Evolutionary conservation across 1,140 invertebrate genomes (phyloP).

Genomic region (Hermatobates lingyangjiaoensis): DNA sequence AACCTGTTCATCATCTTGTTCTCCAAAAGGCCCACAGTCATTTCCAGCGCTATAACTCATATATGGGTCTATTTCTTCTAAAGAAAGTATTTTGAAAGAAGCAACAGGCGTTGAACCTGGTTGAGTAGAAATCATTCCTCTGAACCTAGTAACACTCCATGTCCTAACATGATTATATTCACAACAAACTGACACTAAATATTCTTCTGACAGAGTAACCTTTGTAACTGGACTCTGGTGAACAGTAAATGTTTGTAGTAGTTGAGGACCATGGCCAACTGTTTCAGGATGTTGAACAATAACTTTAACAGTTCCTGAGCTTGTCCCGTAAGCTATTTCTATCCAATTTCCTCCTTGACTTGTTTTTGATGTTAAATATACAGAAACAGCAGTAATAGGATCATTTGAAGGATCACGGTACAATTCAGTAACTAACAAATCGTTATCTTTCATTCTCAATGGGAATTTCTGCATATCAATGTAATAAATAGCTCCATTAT

Average conservation of each 20-base stretch:
- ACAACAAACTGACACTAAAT: constrained; percentile 89
- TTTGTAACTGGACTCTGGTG: constrained; percentile 91
- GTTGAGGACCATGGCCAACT: constrained; percentile 87
- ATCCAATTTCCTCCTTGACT: constrained; percentile 97
- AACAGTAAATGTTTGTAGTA: constrained; percentile 96
- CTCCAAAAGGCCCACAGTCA: constrained; percentile 84
- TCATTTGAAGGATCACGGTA: constrained; percentile 88
- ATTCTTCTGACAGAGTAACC: constrained; percentile 89
- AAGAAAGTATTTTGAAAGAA: constrained; percentile 82
- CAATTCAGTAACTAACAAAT: constrained; percentile 87
- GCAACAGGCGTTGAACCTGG: constrained; percentile 90
- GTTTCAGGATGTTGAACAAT: constrained; percentile 98
- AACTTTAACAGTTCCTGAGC: constrained; percentile 82
- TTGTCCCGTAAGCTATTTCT: constrained; percentile 96
- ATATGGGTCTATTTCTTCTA: constrained; percentile 68
- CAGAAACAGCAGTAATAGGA: constrained; percentile 93
- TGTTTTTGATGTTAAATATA: constrained; percentile 94
- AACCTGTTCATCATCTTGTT: constrained; percentile 93
- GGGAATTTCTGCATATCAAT: constrained; percentile 99
- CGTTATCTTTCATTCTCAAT: constrained; percentile 95
- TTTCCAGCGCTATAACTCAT: constrained; percentile 55
- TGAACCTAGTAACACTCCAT: constrained; percentile 88
- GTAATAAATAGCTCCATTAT: constrained; percentile 71
- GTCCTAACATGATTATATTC: constrained; percentile 95
- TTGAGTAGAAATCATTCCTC: constrained; percentile 90